Evolutionary conservation across 2,888 invertebrate species (phyloP), one percentile per base, ranked within the genome.

Genomic region (Amiota minor): DNA sequence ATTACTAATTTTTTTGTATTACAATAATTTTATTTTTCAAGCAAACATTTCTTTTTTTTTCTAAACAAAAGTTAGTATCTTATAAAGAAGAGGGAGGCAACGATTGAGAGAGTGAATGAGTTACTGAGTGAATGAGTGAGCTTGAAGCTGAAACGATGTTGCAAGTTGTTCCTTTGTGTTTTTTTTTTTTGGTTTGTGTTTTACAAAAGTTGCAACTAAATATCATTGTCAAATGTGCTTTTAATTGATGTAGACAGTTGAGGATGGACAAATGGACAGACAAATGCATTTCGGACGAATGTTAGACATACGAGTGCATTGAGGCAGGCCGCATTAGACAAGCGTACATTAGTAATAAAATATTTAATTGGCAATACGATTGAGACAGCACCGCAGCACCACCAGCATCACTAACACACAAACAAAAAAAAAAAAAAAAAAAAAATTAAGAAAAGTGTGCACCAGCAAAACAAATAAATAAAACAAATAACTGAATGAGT

Each of bases 201-300:
- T n/a, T n/a, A n/a, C 67, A 65, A 70, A 56, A 70, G 73, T 59
- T 71, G 70, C 56, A 61, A 68, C 67, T 50, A 73, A 85, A 82
- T 85, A 85, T 85, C 81, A 86, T 85, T 85, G 86, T 85, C 86
- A 84, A 86, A 86, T 81, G 82, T 74, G 78, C 82, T 84, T 86
- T 85, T 86, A 84, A 85, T 83, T 85, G 85, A 86, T 82, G 84
- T 83, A 76, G 86, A 86, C 84, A 83, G 83, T 77, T 72, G 76
- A 81, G 79, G 73, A 79, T 80, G 83, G 85, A 85, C 85, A 85
- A 78, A 79, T 76, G 78, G 72, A 65, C 72, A 65, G 72, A 70
- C 56, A 11, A 14, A 35, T 11, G 18, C 23, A 64, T 35, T 71
- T 53, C 47, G 56, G 59, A 55, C 59, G 46, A 59, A 49, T 53